Evolutionary conservation across 2,888 invertebrate species (phyloP).

Genomic region (Asteroscopus sphinx): DNA sequence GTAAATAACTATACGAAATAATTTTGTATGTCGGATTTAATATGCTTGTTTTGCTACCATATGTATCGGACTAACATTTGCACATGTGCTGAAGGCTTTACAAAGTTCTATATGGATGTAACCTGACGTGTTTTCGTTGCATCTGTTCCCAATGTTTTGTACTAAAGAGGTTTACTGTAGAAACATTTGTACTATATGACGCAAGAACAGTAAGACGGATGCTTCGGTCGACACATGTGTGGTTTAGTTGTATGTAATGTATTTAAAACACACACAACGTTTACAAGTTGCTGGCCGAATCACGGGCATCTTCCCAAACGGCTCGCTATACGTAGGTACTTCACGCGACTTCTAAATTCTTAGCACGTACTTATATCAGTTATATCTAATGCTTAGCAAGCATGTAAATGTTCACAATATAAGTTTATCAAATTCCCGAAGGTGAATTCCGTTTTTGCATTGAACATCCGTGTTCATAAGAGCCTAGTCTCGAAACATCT

Average conservation of each 20-base stretch:
- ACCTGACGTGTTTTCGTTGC: constrained; percentile 41
- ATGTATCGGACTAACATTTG: constrained; percentile 34
- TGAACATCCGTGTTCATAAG: constrained; percentile 5
- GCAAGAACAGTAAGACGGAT: constrained; percentile 52
- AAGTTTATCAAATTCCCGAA: constrained; percentile 20
- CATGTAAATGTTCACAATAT: constrained; percentile 30
- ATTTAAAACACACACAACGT: constrained; percentile 56
- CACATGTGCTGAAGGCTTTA: constrained; percentile 37
- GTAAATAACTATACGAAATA: constrained; percentile 1
- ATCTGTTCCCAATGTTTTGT: constrained; percentile 51
- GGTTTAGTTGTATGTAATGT: constrained; percentile 46
- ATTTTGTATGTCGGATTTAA: constrained; percentile 1
- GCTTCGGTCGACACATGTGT: constrained; percentile 55
- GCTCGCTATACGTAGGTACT: constrained; percentile 30
- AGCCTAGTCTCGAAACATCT: constrained; percentile 8
- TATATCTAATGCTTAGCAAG: constrained; percentile 23
- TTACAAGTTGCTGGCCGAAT: constrained; percentile 48
- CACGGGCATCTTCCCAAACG: constrained; percentile 58
- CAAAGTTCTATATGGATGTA: constrained; percentile 31
- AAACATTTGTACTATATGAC: constrained; percentile 56
- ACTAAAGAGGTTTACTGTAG: constrained; percentile 52
- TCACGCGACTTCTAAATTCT: constrained; percentile 43
- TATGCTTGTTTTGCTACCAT: constrained; percentile 17
- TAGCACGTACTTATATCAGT: constrained; percentile 42
- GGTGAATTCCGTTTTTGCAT: constrained; percentile 23